A percentile compares a stretch with the other conserved stretches of the same genome.
phyloP scores from a whole-genome alignment of 2,113 vertebrate genomes.

The Hippocampus abdominalis region DNA sequence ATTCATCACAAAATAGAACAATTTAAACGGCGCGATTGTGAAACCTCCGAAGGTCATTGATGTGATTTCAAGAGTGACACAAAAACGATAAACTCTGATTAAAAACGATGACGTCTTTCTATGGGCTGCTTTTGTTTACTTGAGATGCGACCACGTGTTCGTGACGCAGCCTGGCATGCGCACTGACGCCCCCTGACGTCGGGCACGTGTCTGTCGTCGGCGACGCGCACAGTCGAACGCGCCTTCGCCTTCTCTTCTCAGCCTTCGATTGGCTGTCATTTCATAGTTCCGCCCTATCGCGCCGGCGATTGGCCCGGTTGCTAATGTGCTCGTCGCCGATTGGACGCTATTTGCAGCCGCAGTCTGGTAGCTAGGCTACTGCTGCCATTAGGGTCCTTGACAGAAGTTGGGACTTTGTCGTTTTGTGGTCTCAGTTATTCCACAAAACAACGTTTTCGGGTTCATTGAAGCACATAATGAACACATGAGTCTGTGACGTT shows the following conservation, averaged over 20 bases:
- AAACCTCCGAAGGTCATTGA: background rate
- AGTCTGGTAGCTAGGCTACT: constrained; percentile 54
- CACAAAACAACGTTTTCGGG: background rate
- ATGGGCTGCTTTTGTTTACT: constrained; percentile 49
- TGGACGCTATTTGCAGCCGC: constrained; percentile 60
- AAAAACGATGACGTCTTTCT: constrained; percentile 2
- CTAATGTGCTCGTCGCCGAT: constrained; percentile 22
- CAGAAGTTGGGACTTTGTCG: background rate
- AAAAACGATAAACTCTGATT: background rate
- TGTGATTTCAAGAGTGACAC: background rate
- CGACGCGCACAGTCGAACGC: constrained; percentile 52
- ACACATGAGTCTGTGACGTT: background rate
- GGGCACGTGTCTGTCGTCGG: constrained; percentile 49
- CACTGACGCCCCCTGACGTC: background rate
- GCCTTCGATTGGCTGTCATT: constrained; percentile 44
- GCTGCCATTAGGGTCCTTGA: constrained; percentile 31
- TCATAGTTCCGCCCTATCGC: constrained; percentile 1
- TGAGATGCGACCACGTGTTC: constrained; percentile 65
- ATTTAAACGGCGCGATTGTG: background rate
- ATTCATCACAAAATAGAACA: background rate
- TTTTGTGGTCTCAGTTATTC: background rate
- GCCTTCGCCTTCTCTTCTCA: constrained; percentile 24
- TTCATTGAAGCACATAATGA: background rate
- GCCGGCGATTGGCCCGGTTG: constrained; percentile 31
- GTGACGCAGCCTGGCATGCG: constrained; percentile 47